Evolutionary conservation across 1,140 invertebrate genomes (phyloP).

Genomic region (Hesperophylax magnus): DNA sequence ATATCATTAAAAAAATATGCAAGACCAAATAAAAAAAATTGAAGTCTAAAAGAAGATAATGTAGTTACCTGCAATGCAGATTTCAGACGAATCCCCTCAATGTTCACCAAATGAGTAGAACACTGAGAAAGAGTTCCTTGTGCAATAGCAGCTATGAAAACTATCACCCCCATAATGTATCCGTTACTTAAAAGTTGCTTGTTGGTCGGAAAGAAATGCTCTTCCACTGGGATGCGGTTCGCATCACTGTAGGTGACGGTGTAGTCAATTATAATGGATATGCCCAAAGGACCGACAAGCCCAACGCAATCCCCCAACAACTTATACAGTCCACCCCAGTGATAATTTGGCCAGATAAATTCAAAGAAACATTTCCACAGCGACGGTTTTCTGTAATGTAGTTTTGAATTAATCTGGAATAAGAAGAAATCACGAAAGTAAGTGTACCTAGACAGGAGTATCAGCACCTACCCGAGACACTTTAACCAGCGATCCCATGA

Average conservation of each 20-base stretch:
- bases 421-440: too few relatives aligned
- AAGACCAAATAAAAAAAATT: neutral
- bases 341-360: constrained; percentile 81
- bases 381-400: constrained; percentile 47
- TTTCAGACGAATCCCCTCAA: constrained; percentile 85
- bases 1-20: neutral
- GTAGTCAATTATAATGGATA: constrained; percentile 81
- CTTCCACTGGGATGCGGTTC: constrained; percentile 46
- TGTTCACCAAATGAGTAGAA: constrained; percentile 85
- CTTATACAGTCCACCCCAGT: constrained; percentile 81
- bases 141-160: constrained; percentile 80
- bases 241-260: constrained; percentile 64
- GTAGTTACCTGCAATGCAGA: constrained; percentile 80
- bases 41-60: neutral
- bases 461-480: too few relatives aligned
- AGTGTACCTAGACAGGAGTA: too few relatives aligned
- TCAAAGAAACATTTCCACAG: constrained; percentile 79
- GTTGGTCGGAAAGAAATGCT: constrained; percentile 60
- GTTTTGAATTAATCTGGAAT: constrained; percentile 47
- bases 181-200: constrained; percentile 78
- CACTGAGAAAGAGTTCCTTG: constrained; percentile 89
- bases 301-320: constrained; percentile 83
- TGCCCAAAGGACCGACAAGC: constrained; percentile 83
- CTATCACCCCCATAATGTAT: constrained; percentile 81
- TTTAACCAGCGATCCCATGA: too few relatives aligned